Evolutionary conservation across 2,888 invertebrate species (phyloP).

Genomic region (Pristionchus entomophagus): DNA sequence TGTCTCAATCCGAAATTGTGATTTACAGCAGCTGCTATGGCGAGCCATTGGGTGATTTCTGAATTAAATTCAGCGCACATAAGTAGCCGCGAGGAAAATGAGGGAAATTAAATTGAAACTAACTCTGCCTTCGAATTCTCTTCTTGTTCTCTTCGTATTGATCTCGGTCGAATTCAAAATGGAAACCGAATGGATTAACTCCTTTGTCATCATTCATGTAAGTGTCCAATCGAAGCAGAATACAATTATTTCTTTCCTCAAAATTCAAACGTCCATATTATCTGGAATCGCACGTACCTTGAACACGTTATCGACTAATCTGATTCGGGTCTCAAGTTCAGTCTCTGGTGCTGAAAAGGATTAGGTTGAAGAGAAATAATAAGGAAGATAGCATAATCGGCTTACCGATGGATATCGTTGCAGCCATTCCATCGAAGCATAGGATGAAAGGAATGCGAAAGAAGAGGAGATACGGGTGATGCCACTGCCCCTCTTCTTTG

Average conservation of each 20-base stretch:
- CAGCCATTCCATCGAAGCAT: slow-evolving; percentile 39
- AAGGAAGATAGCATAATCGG: neutral
- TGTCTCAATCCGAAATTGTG: slow-evolving; percentile 68
- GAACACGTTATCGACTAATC: slow-evolving; percentile 61
- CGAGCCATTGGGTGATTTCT: slow-evolving; percentile 62
- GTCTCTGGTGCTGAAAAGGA: slow-evolving; percentile 53
- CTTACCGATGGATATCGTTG: slow-evolving; percentile 30
- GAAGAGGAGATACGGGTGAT: neutral
- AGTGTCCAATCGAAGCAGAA: slow-evolving; percentile 42
- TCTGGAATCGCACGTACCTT: slow-evolving; percentile 53
- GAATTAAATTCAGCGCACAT: too few relatives aligned
- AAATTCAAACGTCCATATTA: neutral
- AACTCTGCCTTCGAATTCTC: neutral
- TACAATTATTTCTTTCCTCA: slow-evolving; percentile 46
- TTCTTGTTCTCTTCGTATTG: slow-evolving; percentile 36
- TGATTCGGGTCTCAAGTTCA: slow-evolving; percentile 59
- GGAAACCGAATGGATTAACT: slow-evolving; percentile 45
- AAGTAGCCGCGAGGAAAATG: neutral
- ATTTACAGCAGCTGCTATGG: slow-evolving; percentile 64
- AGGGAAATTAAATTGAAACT: neutral
- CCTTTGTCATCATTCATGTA: slow-evolving; percentile 40
- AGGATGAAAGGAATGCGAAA: neutral
- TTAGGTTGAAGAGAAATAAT: neutral
- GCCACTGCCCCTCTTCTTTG: too few relatives aligned
- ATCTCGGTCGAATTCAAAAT: slow-evolving; percentile 42